Evolutionary conservation across 2,888 invertebrate species (phyloP).

Genomic region (Caenorhabditis sp.): DNA sequence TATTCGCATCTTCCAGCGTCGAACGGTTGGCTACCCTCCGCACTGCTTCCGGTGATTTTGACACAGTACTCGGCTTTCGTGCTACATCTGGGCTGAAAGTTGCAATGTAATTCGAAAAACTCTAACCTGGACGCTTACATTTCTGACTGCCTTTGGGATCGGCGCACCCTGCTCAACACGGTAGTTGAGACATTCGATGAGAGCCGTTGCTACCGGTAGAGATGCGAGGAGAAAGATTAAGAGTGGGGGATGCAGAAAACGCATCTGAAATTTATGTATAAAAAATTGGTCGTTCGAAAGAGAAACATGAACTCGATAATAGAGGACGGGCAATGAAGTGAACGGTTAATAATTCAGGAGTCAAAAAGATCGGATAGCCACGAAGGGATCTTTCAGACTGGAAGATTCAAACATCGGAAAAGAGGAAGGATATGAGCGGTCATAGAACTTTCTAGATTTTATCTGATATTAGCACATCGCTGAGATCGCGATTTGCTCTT

Average conservation of each 20-base stretch:
- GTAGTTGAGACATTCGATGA: constrained; percentile 31
- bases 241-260: not conserved
- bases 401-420: no score
- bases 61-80: constrained; percentile 35
- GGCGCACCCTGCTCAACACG: constrained; percentile 29
- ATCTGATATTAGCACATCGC: no score
- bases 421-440: not conserved
- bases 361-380: no score
- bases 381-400: no score
- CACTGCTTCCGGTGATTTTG: constrained; percentile 24
- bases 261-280: constrained; percentile 48
- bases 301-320: not conserved
- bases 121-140: not conserved
- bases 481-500: no score
- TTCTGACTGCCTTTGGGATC: constrained; percentile 25
- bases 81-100: constrained; percentile 31
- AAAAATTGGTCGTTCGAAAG: not conserved
- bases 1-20: constrained; percentile 30
- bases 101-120: not conserved
- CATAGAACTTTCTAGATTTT: no score
- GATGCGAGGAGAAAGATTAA: constrained; percentile 14
- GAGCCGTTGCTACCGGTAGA: not conserved
- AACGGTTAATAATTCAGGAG: not conserved
- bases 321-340: not conserved
- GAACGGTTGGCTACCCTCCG: constrained; percentile 12